A percentile compares a stretch with the other conserved stretches of the same genome.
Evolutionary conservation across 2,113 vertebrate genomes (phyloP).

Genomic region (Hymenochirus boettgeri): DNA sequence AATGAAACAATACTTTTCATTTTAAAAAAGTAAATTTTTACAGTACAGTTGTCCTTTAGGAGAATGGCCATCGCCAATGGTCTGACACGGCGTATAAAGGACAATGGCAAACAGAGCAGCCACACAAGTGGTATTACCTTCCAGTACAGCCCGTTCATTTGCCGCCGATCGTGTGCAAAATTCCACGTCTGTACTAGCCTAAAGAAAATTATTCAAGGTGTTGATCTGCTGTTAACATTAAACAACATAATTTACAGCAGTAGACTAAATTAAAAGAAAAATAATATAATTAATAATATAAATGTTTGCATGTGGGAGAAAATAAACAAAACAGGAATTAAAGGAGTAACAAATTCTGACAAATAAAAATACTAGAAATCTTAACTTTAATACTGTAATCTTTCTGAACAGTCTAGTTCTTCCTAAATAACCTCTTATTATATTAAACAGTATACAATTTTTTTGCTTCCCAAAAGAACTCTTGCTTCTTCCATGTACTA

Average conservation of each 20-base stretch:
- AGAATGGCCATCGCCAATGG: too few species aligned
- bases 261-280: conserved; percentile 45
- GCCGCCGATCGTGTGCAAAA: too few species aligned
- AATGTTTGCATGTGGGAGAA: conserved; percentile 40
- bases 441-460: conserved; percentile 65
- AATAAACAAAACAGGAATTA: conserved; percentile 37
- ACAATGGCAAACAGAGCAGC: too few species aligned
- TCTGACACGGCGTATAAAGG: too few species aligned
- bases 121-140: too few species aligned
- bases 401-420: conserved; percentile 65
- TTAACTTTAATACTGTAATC: conserved; percentile 67
- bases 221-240: conserved; percentile 49
- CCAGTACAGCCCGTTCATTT: too few species aligned
- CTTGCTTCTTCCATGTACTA: conserved; percentile 50
- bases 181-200: too few species aligned
- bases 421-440: conserved; percentile 67
- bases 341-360: conserved; percentile 50
- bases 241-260: conserved; percentile 65
- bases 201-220: too few species aligned
- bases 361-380: conserved; percentile 57
- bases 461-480: conserved; percentile 39
- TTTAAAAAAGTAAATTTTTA: too few species aligned
- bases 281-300: conserved; percentile 46
- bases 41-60: too few species aligned
- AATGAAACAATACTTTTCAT: too few species aligned